Base-by-base conservation (phyloP, 2,797 vertebrate species). In the Cirrhinus mrigala region DNA sequence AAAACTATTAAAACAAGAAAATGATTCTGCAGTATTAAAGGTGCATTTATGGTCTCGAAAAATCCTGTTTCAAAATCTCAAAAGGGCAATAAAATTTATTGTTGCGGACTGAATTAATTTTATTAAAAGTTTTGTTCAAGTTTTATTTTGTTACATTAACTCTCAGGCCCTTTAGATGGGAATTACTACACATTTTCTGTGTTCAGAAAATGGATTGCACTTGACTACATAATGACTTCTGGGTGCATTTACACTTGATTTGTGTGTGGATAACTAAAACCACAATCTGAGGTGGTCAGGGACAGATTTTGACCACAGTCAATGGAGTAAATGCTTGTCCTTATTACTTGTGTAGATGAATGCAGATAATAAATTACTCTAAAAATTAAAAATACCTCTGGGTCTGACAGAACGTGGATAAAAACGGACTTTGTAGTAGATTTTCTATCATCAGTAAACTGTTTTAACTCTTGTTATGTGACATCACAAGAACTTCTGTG, bases 1-100 rank as follows among this genome's bases (percentile, higher is more conserved):
- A 52, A 44, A 11, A 66, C 24, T 76, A 40, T 22, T n/a, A 86
- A 60, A 29, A 54, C 10, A 29, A 46, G 40, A 60, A 83, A 79
- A 66, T 33, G 0, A 48, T 5, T 52, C 12, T 75, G 11, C 18
- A 68, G 48, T 37, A 48, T 27, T 3, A 44, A 64, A 79, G 1
- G 40, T 64, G 40, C 10, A 62, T 27, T 27, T 48, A 48, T 20
- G 4, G 24, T 77, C 20, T 77, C n/a, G 1, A 60, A n/a, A 60
- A 58, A 44, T 44, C 3, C 33, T 40, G 54, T 3, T 58, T 77
- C 27, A 76, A 76, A 76, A 37, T 40, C 12, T 74, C 9, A 77
- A 60, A 37, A 50, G 6, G 6, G 11, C 18, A 68, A 40, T 56
- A 29, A 76, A 12, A 37, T 37, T 14, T 2, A 22, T 56, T 22